A percentile compares a stretch with the other conserved stretches of the same genome.
Conservation (phyloP, 2,888 invertebrate species). For the Eupithecia subfuscata region DNA sequence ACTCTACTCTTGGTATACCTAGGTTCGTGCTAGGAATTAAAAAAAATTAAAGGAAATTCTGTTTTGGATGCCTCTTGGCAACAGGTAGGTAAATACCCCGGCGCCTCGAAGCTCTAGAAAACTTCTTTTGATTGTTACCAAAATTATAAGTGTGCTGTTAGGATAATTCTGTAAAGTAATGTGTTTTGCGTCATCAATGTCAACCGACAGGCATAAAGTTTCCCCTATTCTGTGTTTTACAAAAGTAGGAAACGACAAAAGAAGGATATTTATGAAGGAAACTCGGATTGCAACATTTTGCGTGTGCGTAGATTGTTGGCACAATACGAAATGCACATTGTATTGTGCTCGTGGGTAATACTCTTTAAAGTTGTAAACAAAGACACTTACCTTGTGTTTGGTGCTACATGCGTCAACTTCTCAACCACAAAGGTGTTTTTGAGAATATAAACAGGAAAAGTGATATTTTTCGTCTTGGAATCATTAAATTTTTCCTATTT, state of each 20-base stretch:
- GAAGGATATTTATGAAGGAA: constrained; percentile 41
- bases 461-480: not conserved
- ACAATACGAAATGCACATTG: constrained; percentile 16
- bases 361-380: not conserved
- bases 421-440: constrained; percentile 9
- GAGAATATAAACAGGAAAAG: constrained; percentile 10
- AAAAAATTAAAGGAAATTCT: not conserved
- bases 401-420: constrained; percentile 8
- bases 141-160: not conserved
- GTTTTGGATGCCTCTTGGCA: not conserved
- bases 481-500: constrained; percentile 8
- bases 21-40: constrained; percentile 40
- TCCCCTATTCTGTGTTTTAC: constrained; percentile 30
- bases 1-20: constrained; percentile 22
- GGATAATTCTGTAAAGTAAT: not conserved
- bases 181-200: constrained; percentile 25
- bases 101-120: not conserved
- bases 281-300: constrained; percentile 25
- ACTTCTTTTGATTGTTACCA: not conserved
- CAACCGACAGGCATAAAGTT: constrained; percentile 37
- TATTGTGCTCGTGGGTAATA: constrained; percentile 9
- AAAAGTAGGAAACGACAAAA: constrained; percentile 39
- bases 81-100: not conserved
- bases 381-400: not conserved
- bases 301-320: constrained; percentile 25